Evolutionary conservation across 2,113 vertebrate species (phyloP).

Genomic region (Lanius collurio): DNA sequence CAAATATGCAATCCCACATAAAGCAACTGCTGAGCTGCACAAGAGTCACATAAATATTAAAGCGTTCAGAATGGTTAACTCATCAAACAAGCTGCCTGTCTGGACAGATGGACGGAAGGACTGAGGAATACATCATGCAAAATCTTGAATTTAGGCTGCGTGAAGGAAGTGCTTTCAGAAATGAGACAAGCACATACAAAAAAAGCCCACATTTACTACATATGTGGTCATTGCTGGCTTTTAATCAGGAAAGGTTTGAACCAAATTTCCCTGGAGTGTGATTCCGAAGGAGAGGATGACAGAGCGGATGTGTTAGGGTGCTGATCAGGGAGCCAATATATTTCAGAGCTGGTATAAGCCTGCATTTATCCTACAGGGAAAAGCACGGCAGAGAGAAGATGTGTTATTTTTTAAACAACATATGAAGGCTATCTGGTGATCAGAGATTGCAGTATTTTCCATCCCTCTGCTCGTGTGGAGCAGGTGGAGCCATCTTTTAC

Average conservation of each 20-base stretch:
- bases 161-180: slow-evolving; percentile 23
- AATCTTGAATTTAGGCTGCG: not conserved
- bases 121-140: slow-evolving; percentile 42
- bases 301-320: slow-evolving; percentile 22
- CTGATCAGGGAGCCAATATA: slow-evolving; percentile 40
- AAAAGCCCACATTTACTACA: not conserved
- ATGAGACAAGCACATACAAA: not conserved
- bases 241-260: slow-evolving; percentile 38
- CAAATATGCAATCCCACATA: slow-evolving; percentile 50
- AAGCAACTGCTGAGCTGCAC: slow-evolving; percentile 22
- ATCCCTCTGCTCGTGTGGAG: not conserved
- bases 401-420: slow-evolving; percentile 50
- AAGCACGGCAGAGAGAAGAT: slow-evolving; percentile 34
- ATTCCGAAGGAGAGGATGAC: slow-evolving; percentile 34
- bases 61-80: slow-evolving; percentile 43
- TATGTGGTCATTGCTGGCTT: slow-evolving; percentile 45
- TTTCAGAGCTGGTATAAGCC: slow-evolving; percentile 13
- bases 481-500: slow-evolving; percentile 24
- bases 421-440: slow-evolving; percentile 2
- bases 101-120: slow-evolving; percentile 59
- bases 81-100: slow-evolving; percentile 40
- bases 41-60: slow-evolving; percentile 51
- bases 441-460: slow-evolving; percentile 6
- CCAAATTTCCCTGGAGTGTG: slow-evolving; percentile 41
- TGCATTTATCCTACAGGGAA: not conserved